Conservation (phyloP, 2,888 invertebrate genomes). For the Gryllus longicercus region DNA sequence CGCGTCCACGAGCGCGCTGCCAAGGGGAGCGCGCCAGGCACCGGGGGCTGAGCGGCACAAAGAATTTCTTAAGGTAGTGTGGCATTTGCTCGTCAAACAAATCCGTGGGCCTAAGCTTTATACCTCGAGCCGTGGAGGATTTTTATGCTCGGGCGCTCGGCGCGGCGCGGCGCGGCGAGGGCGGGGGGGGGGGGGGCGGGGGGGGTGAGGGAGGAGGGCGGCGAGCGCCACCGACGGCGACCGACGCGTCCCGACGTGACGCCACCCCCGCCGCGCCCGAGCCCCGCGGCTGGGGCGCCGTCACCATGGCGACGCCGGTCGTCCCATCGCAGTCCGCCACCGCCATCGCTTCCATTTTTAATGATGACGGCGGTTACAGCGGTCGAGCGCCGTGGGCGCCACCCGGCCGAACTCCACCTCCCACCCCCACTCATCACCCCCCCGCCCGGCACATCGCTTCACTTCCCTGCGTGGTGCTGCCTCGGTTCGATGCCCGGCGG, state of each 20-base stretch:
- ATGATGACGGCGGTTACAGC: constrained; percentile 1
- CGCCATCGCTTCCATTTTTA: neutral
- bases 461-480: too few species aligned
- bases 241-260: too few species aligned
- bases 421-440: neutral
- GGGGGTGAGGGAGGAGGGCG: neutral
- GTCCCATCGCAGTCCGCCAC: constrained; percentile 4
- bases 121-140: neutral
- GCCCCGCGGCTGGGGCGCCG: neutral
- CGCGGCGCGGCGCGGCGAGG: neutral
- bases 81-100: constrained; percentile 34
- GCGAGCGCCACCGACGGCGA: too few species aligned
- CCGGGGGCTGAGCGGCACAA: constrained; percentile 23
- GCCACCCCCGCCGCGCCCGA: too few species aligned
- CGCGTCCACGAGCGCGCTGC: neutral
- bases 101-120: constrained; percentile 20
- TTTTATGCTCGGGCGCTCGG: neutral
- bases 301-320: neutral
- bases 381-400: neutral
- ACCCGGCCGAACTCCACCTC: neutral
- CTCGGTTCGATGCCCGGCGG: too few species aligned
- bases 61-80: constrained; percentile 34
- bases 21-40: neutral
- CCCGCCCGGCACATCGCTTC: too few species aligned
- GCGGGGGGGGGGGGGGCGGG: neutral